Evolutionary conservation across 2,888 invertebrate genomes (phyloP), one percentile per base, ranked within the genome.

Genomic region (Ennomos quercinarius): DNA sequence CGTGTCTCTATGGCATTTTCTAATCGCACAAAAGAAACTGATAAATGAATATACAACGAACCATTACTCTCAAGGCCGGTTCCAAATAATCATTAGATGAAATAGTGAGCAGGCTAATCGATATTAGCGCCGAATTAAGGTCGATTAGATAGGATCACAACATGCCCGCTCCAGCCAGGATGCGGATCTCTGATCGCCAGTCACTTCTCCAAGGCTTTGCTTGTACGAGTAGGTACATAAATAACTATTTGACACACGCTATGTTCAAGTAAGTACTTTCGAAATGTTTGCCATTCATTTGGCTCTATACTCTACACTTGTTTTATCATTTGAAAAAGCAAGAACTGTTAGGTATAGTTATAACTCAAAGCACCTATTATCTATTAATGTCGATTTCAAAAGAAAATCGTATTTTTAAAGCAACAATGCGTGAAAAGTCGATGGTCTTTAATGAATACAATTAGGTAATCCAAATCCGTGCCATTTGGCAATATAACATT

Each of bases 151-250:
- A 58, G 47, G 42, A 46, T 55, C 42, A 41, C 38, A 8, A 1
- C 34, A 39, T 12, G 49, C 48, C 11, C 11, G 49, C 39, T 42
- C 12, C 67, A 57, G 73, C 68, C 80, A 84, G 87, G 89, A 89
- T 83, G 78, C 86, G 86, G 86, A 88, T 87, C 82, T 83, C 68
- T 74, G 76, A 71, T 70, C 64, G 76, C 84, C 86, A 76, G 80
- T 87, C 86, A 87, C 86, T 83, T 81, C 83, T 78, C 77, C 86
- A 87, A 87, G 87, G 87, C 73, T 84, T 76, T 70, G 72, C 68
- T 71, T 71, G 78, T 59, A 47, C 9, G 11, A 27, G 27, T 27
- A 27, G 27, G n/a, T 38, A 43, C 42, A 10, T 51, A 17, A 38
- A 27, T 77, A 78, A 44, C 27, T 77, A 78, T 77, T 77, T 76